Conservation (phyloP, 2,113 vertebrate genomes). For the Tenebrosternarchus preto region DNA sequence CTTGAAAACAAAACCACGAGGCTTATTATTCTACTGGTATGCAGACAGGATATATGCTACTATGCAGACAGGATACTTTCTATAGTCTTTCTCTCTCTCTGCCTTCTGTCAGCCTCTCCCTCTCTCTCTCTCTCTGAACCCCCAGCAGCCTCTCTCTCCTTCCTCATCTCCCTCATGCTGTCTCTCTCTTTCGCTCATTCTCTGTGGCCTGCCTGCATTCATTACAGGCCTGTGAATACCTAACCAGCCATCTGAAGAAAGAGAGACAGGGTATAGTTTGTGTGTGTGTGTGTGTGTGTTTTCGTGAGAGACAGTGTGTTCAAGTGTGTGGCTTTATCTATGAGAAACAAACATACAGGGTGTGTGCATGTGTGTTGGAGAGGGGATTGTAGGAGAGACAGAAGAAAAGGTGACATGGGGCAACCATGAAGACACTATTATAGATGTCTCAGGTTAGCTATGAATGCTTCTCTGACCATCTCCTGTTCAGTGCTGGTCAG, state of each 20-base stretch:
- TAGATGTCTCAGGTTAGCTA: slow-evolving; percentile 64
- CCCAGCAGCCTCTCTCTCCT: slow-evolving; percentile 30
- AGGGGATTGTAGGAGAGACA: slow-evolving; percentile 23
- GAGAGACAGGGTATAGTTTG: slow-evolving; percentile 51
- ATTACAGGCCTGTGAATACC: slow-evolving; percentile 68
- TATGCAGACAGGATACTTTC: slow-evolving; percentile 5
- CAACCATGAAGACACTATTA: slow-evolving; percentile 57
- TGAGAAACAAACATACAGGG: too few relatives aligned
- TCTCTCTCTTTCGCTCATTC: slow-evolving; percentile 28
- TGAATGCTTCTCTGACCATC: slow-evolving; percentile 47
- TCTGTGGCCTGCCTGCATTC: slow-evolving; percentile 58
- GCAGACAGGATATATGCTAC: not conserved
- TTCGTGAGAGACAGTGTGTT: slow-evolving; percentile 52
- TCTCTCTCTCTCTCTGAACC: not conserved
- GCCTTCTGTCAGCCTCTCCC: not conserved
- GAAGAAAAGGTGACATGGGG: slow-evolving; percentile 47
- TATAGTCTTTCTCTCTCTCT: slow-evolving; percentile 13
- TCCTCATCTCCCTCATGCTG: slow-evolving; percentile 8
- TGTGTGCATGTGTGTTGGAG: not conserved
- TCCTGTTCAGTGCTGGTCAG: slow-evolving; percentile 67
- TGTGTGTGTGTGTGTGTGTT: too few relatives aligned
- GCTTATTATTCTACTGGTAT: not conserved
- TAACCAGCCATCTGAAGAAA: slow-evolving; percentile 62
- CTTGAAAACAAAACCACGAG: slow-evolving; percentile 1
- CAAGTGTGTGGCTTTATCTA: too few relatives aligned